Conservation (phyloP, 2,113 vertebrate species). For the Pterocles orientalis region DNA sequence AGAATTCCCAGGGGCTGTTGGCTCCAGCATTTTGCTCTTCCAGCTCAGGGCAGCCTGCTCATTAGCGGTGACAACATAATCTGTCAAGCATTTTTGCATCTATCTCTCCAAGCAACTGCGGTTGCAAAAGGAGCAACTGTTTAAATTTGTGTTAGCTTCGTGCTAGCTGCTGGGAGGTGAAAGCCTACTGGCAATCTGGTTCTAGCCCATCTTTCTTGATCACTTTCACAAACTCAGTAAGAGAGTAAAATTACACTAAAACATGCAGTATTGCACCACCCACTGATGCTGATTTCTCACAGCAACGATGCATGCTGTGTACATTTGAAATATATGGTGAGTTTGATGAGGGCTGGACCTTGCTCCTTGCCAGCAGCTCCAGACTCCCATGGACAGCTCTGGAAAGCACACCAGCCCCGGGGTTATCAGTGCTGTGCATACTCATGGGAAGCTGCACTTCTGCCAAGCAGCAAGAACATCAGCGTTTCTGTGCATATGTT, state of each 20-base stretch:
- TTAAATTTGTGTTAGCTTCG: neutral
- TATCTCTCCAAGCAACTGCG: neutral
- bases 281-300: neutral
- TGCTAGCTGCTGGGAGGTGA: neutral
- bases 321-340: neutral
- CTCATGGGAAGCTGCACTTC: neutral
- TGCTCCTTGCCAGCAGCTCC: neutral
- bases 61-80: neutral
- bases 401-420: neutral
- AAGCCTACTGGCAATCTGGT: neutral
- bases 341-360: neutral
- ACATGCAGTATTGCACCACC: neutral
- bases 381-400: neutral
- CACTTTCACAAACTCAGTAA: neutral
- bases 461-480: fast-evolving
- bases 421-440: fast-evolving
- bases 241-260: neutral
- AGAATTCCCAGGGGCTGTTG: neutral
- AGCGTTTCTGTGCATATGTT: fast-evolving
- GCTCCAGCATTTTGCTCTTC: neutral
- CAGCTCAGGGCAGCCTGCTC: neutral
- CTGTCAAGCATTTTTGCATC: neutral
- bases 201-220: neutral
- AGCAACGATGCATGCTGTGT: neutral
- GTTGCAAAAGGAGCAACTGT: neutral